phyloP scores from a whole-genome alignment of 2,888 invertebrate species.

The Pemphredon lugubris region DNA sequence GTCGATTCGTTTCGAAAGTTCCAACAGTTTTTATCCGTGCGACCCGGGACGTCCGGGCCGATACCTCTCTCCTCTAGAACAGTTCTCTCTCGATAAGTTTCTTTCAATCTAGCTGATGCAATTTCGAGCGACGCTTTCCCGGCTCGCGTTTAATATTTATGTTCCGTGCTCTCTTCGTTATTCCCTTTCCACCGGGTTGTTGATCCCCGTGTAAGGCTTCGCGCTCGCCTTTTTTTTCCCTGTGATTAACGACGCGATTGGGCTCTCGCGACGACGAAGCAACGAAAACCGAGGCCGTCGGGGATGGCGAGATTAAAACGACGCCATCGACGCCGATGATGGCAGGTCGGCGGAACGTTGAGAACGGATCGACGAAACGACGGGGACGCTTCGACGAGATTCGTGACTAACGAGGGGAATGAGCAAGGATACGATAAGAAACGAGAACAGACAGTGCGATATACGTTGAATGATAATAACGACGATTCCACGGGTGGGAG shows the following conservation, averaged over 20 bases:
- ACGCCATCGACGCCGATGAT: slow-evolving; percentile 48
- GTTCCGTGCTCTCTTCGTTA: slow-evolving; percentile 11
- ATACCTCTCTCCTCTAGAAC: slow-evolving; percentile 21
- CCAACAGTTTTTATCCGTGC: slow-evolving; percentile 40
- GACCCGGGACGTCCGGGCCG: slow-evolving; percentile 3
- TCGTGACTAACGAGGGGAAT: slow-evolving; percentile 32
- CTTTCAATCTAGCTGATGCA: slow-evolving; percentile 37
- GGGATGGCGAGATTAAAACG: slow-evolving; percentile 41
- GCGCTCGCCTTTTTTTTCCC: slow-evolving; percentile 9
- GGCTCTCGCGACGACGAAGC: slow-evolving; percentile 12
- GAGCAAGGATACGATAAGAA: slow-evolving; percentile 5
- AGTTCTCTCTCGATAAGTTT: slow-evolving; percentile 19
- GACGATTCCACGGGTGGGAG: no score
- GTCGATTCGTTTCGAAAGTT: slow-evolving; percentile 47
- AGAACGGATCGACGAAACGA: slow-evolving; percentile 23
- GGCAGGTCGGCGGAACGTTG: slow-evolving; percentile 36
- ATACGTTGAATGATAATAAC: no score
- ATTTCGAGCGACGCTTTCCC: slow-evolving; percentile 18
- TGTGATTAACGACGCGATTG: slow-evolving; percentile 32
- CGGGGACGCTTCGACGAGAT: slow-evolving; percentile 23
- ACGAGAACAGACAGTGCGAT: neutral
- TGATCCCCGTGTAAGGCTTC: slow-evolving; percentile 21
- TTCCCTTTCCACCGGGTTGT: slow-evolving; percentile 3
- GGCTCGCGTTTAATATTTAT: slow-evolving; percentile 37
- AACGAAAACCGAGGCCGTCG: slow-evolving; percentile 15